phyloP scores from a whole-genome alignment of 2,797 vertebrate species.

The Perodicticus potto region DNA sequence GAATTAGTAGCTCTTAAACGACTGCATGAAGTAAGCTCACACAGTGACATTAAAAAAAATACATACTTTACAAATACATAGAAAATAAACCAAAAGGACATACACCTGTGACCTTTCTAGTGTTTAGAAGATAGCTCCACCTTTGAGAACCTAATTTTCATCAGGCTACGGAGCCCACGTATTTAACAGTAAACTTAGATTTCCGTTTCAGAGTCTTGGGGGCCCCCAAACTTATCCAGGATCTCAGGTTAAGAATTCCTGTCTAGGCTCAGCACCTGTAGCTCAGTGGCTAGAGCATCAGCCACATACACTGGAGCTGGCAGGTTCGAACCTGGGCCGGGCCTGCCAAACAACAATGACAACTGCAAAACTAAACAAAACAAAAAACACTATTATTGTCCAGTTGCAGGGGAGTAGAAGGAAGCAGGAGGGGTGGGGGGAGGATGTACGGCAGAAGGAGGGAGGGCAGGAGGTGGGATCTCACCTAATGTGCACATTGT shows the following conservation, averaged over 20 bases:
- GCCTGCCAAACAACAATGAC: too few relatives aligned
- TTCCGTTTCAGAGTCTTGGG: background rate
- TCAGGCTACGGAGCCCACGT: background rate
- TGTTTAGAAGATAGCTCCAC: background rate
- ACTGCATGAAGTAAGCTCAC: background rate
- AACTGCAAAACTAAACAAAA: too few relatives aligned
- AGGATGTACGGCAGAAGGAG: too few relatives aligned
- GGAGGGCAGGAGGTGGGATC: too few relatives aligned
- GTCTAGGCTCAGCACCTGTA: background rate
- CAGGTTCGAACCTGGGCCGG: too few relatives aligned
- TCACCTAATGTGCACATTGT: too few relatives aligned
- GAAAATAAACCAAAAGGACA: background rate
- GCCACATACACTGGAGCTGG: too few relatives aligned
- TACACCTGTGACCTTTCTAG: background rate
- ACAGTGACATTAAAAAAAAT: background rate
- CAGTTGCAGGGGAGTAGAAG: too few relatives aligned
- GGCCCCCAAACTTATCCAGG: background rate
- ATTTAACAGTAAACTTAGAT: background rate
- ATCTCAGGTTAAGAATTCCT: conserved; percentile 1
- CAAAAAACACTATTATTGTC: too few relatives aligned
- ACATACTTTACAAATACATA: background rate
- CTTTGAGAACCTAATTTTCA: conserved; percentile 12
- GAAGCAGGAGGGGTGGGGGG: too few relatives aligned
- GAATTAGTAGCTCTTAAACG: background rate
- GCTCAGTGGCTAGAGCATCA: too few relatives aligned